Percentiles rank a stretch among this genome's conserved stretches.
Conservation (phyloP, 1,140 invertebrate genomes). For the Trichonephila clavipes region DNA sequence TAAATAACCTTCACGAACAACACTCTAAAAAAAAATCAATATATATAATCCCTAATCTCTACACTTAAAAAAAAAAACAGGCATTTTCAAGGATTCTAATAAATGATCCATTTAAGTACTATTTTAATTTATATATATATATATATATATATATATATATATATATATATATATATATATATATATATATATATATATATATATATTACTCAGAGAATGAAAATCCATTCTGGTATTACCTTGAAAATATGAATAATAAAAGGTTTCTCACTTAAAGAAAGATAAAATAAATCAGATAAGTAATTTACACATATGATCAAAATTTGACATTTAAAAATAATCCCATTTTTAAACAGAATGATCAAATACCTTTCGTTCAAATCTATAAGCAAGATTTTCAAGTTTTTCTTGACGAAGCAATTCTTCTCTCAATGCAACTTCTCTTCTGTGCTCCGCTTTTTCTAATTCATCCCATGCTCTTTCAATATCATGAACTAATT, state of each 20-base stretch:
- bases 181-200: no score
- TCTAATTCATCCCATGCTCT: slow-evolving; percentile 95
- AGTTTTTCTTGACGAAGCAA: slow-evolving; percentile 94
- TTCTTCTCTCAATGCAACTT: slow-evolving; percentile 95
- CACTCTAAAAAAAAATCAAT: slow-evolving; percentile 84
- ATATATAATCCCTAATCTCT: neutral
- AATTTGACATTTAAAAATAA: neutral
- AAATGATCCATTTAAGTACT: no score
- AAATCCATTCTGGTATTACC: no score
- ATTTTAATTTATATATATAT: no score
- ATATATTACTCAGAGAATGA: neutral
- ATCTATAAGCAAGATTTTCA: slow-evolving; percentile 97
- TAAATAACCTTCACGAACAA: slow-evolving; percentile 94
- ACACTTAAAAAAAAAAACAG: neutral
- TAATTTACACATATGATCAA: neutral
- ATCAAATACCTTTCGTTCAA: slow-evolving; percentile 90
- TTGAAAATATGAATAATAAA: no score
- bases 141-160: no score
- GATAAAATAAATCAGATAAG: neutral
- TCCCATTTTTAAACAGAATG: no score
- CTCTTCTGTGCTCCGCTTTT: slow-evolving; percentile 95
- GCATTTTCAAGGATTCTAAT: neutral
- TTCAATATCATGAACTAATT: slow-evolving; percentile 94
- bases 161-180: no score
- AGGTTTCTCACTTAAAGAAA: neutral